Base-by-base conservation (phyloP, 2,888 invertebrate species). In the Cephus sareptanus region DNA sequence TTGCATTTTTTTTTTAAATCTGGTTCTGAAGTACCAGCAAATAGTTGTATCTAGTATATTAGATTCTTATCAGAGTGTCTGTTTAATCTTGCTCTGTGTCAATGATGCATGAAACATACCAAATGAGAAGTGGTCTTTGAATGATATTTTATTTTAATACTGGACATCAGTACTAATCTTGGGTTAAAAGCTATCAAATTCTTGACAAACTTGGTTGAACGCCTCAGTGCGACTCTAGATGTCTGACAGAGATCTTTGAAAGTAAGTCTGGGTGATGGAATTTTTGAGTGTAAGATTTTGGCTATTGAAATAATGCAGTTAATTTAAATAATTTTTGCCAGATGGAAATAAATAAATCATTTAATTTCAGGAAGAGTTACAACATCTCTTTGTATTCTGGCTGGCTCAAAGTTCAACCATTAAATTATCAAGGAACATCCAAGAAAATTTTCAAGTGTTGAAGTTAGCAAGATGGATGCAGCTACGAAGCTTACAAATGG, bases 111-210 rank as follows among this genome's bases (percentile, higher is more conserved):
- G 56, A 56, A 56, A 56, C 35, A 31, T 69, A 37, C 6, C n/a
- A 15, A 56, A 56, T 56, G 23, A 56, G 56, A 23, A 56, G 15
- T 56, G 56, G 56, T 56, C 23, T 40, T 56, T 9, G 23, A 56
- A 23, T 56, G 40, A 56, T 23, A 9, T 56, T 56, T 56, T 56
- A 23, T 56, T 31, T 69, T 76, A 35, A 31, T 15, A 31, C 35
- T 23, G 9, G 15, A 37, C 30, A 15, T 34, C 30, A 13, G 33
- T 76, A 35, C 40, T n/a, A 56, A 75, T 75, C 75, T 40, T 56
- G 77, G 77, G 77, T 77, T 75, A 77, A 77, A 56, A 77, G 77
- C 75, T 77, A 77, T 77, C 77, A 33, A 33, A 33, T 76, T 69
- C 56, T 56, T 56, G 9, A 15, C 56, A 56, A 56, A 56, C 56